Conservation (phyloP, 1,140 invertebrate genomes). For the Vollenhovia emeryi region DNA sequence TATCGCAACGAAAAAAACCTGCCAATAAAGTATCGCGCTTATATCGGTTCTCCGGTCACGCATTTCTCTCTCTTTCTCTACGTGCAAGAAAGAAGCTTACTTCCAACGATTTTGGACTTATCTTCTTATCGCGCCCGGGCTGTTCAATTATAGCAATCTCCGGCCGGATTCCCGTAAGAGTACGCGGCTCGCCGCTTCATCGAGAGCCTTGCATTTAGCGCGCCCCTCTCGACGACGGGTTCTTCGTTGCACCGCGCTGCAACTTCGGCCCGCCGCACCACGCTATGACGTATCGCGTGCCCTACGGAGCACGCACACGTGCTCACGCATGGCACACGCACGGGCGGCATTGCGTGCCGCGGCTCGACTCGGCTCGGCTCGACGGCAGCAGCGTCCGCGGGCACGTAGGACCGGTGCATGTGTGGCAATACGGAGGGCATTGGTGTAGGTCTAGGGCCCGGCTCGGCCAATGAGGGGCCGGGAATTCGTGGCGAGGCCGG, state of each 20-base stretch:
- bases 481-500: constrained; percentile 83
- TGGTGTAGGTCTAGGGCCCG: constrained; percentile 85
- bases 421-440: constrained; percentile 74
- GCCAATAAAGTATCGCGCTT: background rate
- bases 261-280: constrained; percentile 55
- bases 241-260: constrained; percentile 51
- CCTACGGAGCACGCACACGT: constrained; percentile 69
- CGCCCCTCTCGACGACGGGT: constrained; percentile 27
- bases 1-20: background rate
- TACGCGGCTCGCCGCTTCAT: background rate
- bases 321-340: constrained; percentile 20
- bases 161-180: constrained; percentile 17
- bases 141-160: constrained; percentile 46
- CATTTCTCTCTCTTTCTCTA: background rate
- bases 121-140: constrained; percentile 38
- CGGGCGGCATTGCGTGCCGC: constrained; percentile 29
- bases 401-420: constrained; percentile 66
- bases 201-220: constrained; percentile 32
- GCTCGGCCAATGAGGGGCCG: constrained; percentile 82
- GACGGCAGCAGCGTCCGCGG: background rate
- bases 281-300: constrained; percentile 75
- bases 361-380: constrained; percentile 5
- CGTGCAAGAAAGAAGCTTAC: background rate
- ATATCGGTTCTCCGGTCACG: background rate
- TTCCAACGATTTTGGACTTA: constrained; percentile 17